Evolutionary conservation across 2,113 vertebrate species (phyloP).

Genomic region (Leptocoma aspasia): DNA sequence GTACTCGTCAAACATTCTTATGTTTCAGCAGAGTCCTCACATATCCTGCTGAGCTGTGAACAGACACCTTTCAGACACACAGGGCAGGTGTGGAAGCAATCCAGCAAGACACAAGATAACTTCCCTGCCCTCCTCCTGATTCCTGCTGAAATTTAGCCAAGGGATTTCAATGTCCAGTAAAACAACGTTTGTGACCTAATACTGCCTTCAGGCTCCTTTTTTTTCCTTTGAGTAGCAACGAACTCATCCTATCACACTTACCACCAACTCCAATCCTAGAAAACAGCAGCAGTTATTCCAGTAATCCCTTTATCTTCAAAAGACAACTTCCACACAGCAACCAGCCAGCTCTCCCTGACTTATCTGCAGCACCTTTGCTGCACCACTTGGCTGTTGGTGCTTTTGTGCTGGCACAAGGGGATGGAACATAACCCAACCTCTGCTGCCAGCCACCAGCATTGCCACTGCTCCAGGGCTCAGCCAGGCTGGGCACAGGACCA

Average conservation of each 20-base stretch:
- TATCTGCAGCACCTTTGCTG: background rate
- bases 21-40: background rate
- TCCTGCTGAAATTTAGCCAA: background rate
- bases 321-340: background rate
- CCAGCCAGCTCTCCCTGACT: background rate
- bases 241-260: background rate
- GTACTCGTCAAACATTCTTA: background rate
- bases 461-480: background rate
- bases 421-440: background rate
- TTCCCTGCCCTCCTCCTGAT: background rate
- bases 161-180: background rate
- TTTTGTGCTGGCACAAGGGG: background rate
- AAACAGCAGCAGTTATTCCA: background rate
- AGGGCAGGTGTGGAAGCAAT: background rate
- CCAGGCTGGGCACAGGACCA: background rate
- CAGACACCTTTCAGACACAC: background rate
- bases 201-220: background rate
- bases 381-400: background rate
- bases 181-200: background rate
- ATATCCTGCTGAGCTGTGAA: background rate
- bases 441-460: background rate
- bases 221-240: background rate
- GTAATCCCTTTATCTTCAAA: background rate
- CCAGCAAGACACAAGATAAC: conserved; percentile 4
- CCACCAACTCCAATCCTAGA: background rate